Evolutionary conservation across 2,797 vertebrate species (phyloP), one percentile per base, ranked within the genome.

Genomic region (Jordanella pulchra): DNA sequence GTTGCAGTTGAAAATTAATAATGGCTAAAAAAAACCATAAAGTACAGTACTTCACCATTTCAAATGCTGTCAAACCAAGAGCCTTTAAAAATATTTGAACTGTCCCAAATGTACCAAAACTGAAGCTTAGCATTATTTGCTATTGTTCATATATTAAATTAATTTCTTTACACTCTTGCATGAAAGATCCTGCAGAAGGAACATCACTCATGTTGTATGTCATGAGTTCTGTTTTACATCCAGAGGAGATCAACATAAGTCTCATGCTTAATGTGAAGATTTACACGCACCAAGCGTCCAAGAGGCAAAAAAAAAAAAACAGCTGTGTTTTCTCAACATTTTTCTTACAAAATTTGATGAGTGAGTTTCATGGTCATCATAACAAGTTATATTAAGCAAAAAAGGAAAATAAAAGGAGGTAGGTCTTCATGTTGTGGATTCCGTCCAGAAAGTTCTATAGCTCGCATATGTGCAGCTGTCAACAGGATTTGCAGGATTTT

Each of bases 221-320:
- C 47, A 17, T 0, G 11, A 25, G 47, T 80, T 63, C 72, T 79
- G 67, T 67, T 79, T 79, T 50, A 65, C 54, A 28, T 79, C 69
- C 69, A 69, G n/a, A 82, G 54, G 39, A 65, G 28, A 78, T 81
- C 65, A 86, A 71, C 86, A 81, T 42, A 13, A 77, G 70, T 66
- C 66, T 67, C 1, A 17, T 6, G 25, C 39, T 72, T 25, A 70
- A 27, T 64, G 58, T 47, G 51, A 65, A 32, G 32, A 47, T 42
- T 67, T 18, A 53, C 35, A 67, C 30, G 44, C 44, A 44, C 53
- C 27, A 53, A 28, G 76, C 65, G 69, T 72, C 71, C 35, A 61
- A 72, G 56, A 39, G 47, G 72, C n/a, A 25, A 1, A 39, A 75
- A 69, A 71, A 45, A 1, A 39, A 75, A 69, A 71, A 45, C 70